These are phyloP conservation scores for Ctenosaura bakeri DNA, from an alignment of 2,797 vertebrate species.

Conservation along the genomic window DNA sequence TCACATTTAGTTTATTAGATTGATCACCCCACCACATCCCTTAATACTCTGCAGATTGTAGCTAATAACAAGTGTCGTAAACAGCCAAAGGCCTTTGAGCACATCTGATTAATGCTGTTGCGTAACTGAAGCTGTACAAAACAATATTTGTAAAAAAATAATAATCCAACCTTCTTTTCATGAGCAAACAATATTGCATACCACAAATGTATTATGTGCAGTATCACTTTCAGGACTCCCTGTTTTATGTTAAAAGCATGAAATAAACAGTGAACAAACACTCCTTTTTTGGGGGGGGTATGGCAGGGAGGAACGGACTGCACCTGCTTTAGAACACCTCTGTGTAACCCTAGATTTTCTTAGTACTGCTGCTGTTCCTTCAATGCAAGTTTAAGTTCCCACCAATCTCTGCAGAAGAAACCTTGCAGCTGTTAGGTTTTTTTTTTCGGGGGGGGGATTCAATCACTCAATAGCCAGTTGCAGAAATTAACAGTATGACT, in stretches of 20 bases:
- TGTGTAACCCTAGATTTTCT: slow-evolving; percentile 6
- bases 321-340: slow-evolving; percentile 16
- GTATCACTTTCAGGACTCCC: neutral
- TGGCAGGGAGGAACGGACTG: too few species aligned
- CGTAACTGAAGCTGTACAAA: slow-evolving; percentile 23
- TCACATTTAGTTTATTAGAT: slow-evolving; percentile 41
- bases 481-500: slow-evolving; percentile 7
- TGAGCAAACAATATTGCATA: neutral
- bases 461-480: slow-evolving; percentile 2
- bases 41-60: slow-evolving; percentile 54
- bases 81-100: slow-evolving; percentile 38
- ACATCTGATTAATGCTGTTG: slow-evolving; percentile 52
- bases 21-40: slow-evolving; percentile 34
- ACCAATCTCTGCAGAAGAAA: neutral
- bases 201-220: neutral
- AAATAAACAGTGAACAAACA: neutral
- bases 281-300: too few species aligned
- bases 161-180: neutral
- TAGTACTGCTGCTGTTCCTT: neutral
- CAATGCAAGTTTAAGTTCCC: slow-evolving; percentile 6
- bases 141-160: slow-evolving; percentile 17
- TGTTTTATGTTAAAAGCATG: slow-evolving; percentile 22
- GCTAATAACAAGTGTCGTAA: slow-evolving; percentile 36
- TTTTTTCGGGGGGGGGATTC: neutral
- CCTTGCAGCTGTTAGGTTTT: slow-evolving; percentile 16